Evolutionary conservation across 2,113 vertebrate species (phyloP).

Genomic region (Oncorhynchus keta): DNA sequence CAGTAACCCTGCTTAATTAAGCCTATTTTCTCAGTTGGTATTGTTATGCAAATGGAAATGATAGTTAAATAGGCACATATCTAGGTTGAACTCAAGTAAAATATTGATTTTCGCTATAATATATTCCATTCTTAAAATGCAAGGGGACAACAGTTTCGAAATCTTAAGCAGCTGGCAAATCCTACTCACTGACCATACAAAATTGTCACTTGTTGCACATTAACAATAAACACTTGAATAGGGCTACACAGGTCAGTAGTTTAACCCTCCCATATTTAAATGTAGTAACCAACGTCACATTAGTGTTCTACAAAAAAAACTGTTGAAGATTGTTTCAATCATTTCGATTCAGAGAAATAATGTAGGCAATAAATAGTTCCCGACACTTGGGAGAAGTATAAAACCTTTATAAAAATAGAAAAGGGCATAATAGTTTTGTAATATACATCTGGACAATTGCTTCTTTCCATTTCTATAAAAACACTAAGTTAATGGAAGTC

Average conservation of each 20-base stretch:
- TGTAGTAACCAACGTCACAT: constrained; percentile 81
- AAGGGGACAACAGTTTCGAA: not conserved
- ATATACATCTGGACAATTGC: constrained; percentile 81
- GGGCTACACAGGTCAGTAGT: constrained; percentile 65
- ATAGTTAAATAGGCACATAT: not conserved
- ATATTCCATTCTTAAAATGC: not conserved
- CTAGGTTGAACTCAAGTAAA: not conserved
- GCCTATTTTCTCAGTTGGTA: not conserved
- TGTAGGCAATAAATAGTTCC: constrained; percentile 97
- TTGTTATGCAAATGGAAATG: not conserved
- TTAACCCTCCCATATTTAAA: constrained; percentile 34
- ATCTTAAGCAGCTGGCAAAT: constrained; percentile 40
- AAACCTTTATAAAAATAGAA: constrained; percentile 99
- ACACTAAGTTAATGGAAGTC: constrained; percentile 77
- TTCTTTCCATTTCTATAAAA: constrained; percentile 69
- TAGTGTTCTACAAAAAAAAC: constrained; percentile 90
- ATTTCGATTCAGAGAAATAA: constrained; percentile 89
- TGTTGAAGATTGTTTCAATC: constrained; percentile 65
- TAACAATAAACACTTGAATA: constrained; percentile 47
- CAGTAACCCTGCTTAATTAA: not conserved
- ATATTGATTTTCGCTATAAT: not conserved
- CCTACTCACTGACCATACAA: constrained; percentile 36
- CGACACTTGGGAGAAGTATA: constrained; percentile 87
- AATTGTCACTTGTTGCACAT: constrained; percentile 31
- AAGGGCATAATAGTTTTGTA: constrained; percentile 87